phyloP scores from a whole-genome alignment of 2,113 vertebrate genomes.

The Loxodonta africana region DNA sequence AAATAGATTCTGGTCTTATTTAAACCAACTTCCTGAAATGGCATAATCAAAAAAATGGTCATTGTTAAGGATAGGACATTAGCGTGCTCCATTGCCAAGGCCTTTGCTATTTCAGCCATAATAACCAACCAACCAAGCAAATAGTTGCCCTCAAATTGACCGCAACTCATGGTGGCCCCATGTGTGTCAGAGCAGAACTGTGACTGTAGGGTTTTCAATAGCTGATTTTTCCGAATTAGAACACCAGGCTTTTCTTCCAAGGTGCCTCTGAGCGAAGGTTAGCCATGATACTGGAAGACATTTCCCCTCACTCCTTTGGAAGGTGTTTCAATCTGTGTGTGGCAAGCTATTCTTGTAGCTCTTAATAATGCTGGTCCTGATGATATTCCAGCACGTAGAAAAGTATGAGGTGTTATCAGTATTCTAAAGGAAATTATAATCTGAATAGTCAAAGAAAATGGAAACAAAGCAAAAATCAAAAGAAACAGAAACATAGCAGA shows the following conservation, averaged over 20 bases:
- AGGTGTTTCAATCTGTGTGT: not conserved
- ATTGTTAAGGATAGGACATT: not conserved
- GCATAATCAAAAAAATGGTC: not conserved
- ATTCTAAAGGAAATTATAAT: slow-evolving; percentile 47
- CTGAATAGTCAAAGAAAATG: slow-evolving; percentile 42
- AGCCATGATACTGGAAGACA: not conserved
- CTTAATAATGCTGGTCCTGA: slow-evolving; percentile 17
- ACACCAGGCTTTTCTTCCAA: no score
- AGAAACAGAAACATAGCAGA: not conserved
- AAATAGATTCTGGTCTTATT: not conserved
- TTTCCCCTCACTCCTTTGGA: not conserved
- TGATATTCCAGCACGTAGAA: slow-evolving; percentile 1
- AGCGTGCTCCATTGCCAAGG: not conserved
- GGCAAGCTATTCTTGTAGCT: slow-evolving; percentile 36
- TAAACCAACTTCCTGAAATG: not conserved
- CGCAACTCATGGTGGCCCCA: no score
- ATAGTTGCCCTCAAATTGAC: no score
- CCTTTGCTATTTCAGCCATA: not conserved
- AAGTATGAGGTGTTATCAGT: not conserved
- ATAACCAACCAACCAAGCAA: not conserved
- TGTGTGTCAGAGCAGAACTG: no score
- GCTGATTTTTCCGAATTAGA: no score
- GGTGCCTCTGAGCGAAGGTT: no score
- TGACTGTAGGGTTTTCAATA: no score
- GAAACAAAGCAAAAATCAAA: not conserved